Conservation (phyloP, 2,113 vertebrate genomes). For the Erpornis zantholeuca region DNA sequence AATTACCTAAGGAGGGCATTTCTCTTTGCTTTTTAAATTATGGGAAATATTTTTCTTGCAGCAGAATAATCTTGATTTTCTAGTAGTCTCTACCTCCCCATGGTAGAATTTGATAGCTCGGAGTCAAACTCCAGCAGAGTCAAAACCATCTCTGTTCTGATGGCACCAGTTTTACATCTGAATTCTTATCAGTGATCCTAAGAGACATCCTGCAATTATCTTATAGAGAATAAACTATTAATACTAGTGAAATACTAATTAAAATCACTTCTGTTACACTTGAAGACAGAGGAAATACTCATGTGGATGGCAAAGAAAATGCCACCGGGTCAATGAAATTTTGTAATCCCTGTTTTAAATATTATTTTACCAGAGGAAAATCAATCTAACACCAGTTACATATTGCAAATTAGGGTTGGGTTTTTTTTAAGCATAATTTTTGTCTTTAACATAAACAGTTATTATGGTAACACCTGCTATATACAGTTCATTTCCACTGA, state of each 20-base stretch:
- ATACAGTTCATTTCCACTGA: not conserved
- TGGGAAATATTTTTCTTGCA: not conserved
- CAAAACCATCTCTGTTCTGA: not conserved
- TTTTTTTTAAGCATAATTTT: not conserved
- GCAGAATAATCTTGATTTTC: not conserved
- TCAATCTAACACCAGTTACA: not conserved
- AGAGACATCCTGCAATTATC: not conserved
- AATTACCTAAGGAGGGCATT: not conserved
- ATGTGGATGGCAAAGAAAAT: constrained; percentile 21
- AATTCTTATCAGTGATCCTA: constrained; percentile 11
- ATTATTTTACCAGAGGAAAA: constrained; percentile 1
- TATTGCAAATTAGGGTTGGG: not conserved
- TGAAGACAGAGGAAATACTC: not conserved
- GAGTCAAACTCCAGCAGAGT: not conserved
- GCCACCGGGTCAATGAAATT: not conserved
- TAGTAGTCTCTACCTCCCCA: not conserved
- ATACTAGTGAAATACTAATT: not conserved
- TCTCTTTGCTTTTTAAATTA: not conserved
- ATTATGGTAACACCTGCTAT: not conserved
- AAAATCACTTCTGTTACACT: not conserved
- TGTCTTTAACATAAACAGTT: not conserved
- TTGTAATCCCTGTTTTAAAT: not conserved
- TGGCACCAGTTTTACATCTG: not conserved
- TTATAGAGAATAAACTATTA: not conserved
- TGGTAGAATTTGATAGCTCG: not conserved